Base-by-base conservation (phyloP, 2,888 invertebrate genomes). In the Leucozona laternaria region DNA sequence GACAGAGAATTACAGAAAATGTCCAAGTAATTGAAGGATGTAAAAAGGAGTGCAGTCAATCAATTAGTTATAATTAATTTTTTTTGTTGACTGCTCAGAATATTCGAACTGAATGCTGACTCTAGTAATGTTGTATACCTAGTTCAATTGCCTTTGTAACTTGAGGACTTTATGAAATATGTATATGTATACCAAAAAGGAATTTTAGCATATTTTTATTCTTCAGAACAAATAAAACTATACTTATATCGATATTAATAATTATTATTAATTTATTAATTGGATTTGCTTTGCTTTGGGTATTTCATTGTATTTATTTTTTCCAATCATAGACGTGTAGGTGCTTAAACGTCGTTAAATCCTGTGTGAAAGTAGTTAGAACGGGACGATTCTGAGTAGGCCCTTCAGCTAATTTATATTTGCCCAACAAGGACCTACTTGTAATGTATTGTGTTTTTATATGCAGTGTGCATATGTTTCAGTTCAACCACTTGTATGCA, bases 401-500 rank as follows among this genome's bases (percentile, higher is more conserved):
- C 62, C 68, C 84, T 84, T 84, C 72, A 79, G 55, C 64, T 84
- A 80, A 85, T 85, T 85, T 85, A 28, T 85, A 72, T 85, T 85
- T 85, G 45, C 72, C 58, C 60, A 73, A 25, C 72, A 80, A 80
- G 84, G 77, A 60, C 45, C 84, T 60, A 77, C 84, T 80, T 76
- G 25, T 25, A 20, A 28, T 75, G 48, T 60, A 72, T 72, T 85
- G 80, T 85, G 60, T 72, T 79, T 60, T 72, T 64, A 55, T 50
- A 66, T 64, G 37, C 40, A n/a, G 43, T 17, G 66, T 68, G 66
- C 84, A 85, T 77, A 80, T 80, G 84, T 77, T 80, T 80, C 76
- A 76, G 45, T 50, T 80, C 80, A 85, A 85, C 80, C 84, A 85
- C 84, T 85, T 85, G 84, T 85, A 45, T 85, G 84, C 84, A 80